Percentiles rank a stretch among this genome's conserved stretches.
phyloP scores from a whole-genome alignment of 1,140 invertebrate genomes.

The Musca domestica region DNA sequence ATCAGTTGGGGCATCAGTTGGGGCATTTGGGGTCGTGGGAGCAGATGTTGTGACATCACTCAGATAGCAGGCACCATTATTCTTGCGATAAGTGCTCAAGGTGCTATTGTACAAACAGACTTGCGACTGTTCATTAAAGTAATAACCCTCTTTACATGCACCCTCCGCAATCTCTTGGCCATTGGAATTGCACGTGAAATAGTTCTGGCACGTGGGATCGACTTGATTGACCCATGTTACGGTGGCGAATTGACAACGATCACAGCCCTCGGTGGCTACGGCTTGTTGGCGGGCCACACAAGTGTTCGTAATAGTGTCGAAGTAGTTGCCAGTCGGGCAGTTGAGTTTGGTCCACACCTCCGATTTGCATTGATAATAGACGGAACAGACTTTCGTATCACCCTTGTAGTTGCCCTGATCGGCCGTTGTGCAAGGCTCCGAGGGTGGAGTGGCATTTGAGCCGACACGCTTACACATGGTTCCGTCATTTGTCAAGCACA shows the following conservation, averaged over 20 bases:
- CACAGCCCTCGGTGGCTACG: not conserved
- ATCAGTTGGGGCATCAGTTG: not conserved
- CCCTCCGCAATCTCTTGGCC: not conserved
- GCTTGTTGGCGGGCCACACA: conserved; percentile 20
- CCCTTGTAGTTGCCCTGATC: not conserved
- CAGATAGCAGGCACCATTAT: conserved; percentile 14
- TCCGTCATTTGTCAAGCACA: not conserved
- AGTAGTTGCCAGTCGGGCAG: not conserved
- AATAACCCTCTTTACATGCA: not conserved
- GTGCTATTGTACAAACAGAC: not conserved
- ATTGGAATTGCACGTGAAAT: conserved; percentile 14
- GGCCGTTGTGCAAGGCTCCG: not conserved
- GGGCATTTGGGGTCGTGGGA: not conserved
- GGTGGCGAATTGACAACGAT: conserved; percentile 21
- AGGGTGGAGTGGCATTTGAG: not conserved
- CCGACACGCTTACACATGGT: not conserved
- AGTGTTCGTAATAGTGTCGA: not conserved
- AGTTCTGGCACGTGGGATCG: conserved; percentile 1
- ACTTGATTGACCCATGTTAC: conserved; percentile 18
- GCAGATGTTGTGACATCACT: no score
- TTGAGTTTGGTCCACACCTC: not conserved
- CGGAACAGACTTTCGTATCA: not conserved
- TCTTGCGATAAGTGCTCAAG: not conserved
- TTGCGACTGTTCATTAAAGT: conserved; percentile 12
- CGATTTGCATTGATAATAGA: not conserved